Evolutionary conservation across 2,113 vertebrate genomes (phyloP).

Genomic region (Crypturellus undulatus): DNA sequence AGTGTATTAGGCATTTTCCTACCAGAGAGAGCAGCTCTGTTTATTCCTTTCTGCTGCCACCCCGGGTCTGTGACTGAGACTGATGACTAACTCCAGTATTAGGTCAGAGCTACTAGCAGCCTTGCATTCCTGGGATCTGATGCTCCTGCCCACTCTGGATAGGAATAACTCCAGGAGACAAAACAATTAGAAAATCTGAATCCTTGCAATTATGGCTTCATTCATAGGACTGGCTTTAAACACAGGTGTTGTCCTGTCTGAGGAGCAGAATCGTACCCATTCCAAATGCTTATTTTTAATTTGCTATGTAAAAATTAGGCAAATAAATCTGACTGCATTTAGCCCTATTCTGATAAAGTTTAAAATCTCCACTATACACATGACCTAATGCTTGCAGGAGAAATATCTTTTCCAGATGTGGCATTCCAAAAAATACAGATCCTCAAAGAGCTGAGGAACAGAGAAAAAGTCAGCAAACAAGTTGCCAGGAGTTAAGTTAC

Average conservation of each 20-base stretch:
- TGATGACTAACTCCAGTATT: not conserved
- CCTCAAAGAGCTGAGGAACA: conserved; percentile 33
- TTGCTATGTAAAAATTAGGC: not conserved
- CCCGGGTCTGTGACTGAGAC: not conserved
- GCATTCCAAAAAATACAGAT: not conserved
- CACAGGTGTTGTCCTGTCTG: fast-evolving
- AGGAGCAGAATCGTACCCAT: not conserved
- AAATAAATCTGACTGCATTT: not conserved
- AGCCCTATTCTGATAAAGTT: not conserved
- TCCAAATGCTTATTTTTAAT: conserved; percentile 35
- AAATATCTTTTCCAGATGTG: not conserved
- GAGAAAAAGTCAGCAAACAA: conserved; percentile 31
- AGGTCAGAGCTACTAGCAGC: not conserved
- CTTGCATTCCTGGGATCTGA: not conserved
- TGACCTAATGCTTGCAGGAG: not conserved
- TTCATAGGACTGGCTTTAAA: not conserved
- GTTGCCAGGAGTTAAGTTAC: not conserved
- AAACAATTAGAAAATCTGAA: not conserved
- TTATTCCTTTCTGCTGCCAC: conserved; percentile 41
- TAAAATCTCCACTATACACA: not conserved
- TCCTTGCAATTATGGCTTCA: not conserved
- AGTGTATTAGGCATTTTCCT: conserved; percentile 32
- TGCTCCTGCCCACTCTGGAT: not conserved
- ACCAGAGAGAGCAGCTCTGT: not conserved
- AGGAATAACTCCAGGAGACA: not conserved